Evolutionary conservation across 2,888 invertebrate species (phyloP).

Genomic region (Melanostoma mellinum): DNA sequence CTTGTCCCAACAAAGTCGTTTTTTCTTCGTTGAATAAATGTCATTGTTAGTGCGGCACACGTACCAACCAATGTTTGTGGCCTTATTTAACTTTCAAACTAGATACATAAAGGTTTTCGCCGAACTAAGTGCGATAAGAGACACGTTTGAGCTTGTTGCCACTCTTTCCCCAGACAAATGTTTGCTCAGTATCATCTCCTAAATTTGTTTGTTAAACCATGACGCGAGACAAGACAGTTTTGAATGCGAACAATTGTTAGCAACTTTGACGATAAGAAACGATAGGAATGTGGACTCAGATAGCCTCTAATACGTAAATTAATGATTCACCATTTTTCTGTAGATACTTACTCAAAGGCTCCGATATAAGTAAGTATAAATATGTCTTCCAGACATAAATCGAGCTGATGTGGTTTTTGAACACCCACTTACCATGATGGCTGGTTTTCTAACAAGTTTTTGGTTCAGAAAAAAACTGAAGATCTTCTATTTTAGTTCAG

Average conservation of each 20-base stretch:
- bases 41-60: constrained; percentile 63
- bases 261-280: constrained; percentile 34
- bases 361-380: neutral
- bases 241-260: constrained; percentile 54
- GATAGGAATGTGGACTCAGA: constrained; percentile 25
- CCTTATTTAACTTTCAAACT: constrained; percentile 9
- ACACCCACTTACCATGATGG: too few relatives aligned
- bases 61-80: constrained; percentile 29
- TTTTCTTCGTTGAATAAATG: constrained; percentile 32
- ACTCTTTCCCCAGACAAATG: constrained; percentile 35
- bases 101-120: constrained; percentile 50
- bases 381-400: too few relatives aligned
- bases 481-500: too few relatives aligned
- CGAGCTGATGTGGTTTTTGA: too few relatives aligned
- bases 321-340: constrained; percentile 49
- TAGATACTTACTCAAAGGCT: neutral
- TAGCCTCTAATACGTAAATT: constrained; percentile 52
- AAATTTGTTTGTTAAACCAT: constrained; percentile 52
- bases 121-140: constrained; percentile 55
- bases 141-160: constrained; percentile 32
- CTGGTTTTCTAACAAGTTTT: too few relatives aligned
- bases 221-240: constrained; percentile 35
- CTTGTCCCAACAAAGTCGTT: neutral
- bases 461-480: too few relatives aligned
- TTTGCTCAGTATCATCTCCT: constrained; percentile 51